Base-by-base conservation (phyloP, 2,888 invertebrate species). In the Geophilus truncorum region DNA sequence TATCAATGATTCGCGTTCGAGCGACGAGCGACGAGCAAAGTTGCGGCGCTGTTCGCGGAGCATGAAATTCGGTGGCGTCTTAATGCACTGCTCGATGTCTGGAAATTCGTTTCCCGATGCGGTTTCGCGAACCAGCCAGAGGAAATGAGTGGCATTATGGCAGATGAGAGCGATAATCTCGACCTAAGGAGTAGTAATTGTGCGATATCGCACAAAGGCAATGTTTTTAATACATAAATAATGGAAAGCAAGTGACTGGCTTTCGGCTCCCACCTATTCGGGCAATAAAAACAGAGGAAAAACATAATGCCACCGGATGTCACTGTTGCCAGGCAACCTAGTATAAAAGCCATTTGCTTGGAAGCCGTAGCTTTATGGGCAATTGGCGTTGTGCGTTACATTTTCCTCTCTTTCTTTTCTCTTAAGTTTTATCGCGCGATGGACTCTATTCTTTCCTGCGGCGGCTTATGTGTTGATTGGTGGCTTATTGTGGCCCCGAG, bases 281-380 rank as follows among this genome's bases (percentile, higher is more conserved):
- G 15, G 70, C 70, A 70, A 70, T 70, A 70, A 70, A 70, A 70
- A 70, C 70, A 10, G 62, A 62, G 70, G 70, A 70, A 70, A n/a
- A 70, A 70, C 70, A 70, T 70, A 70, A 70, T 70, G 28, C 70
- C 70, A 23, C 70, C 70, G 70, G 70, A 70, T 70, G 70, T 70
- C 70, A 70, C 70, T 70, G 70, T 70, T 70, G 70, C 70, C 28
- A 28, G 70, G 70, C 70, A 70, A 23, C 70, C 25, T 25, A 70
- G 70, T 70, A 70, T 70, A 70, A 70, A 70, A 70, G 70, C 70
- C 70, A 70, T 70, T 70, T 70, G 70, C 70, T 70, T 70, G 70
- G 70, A 70, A 70, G 70, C 70, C 70, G 70, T 70, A 70, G 70
- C 70, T 70, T 70, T 70, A 70, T 70, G 70, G 70, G 70, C 70